These are phyloP conservation scores for Melanostigma gelatinosum DNA, from an alignment of 2,113 vertebrate species.

Conservation along the genomic window DNA sequence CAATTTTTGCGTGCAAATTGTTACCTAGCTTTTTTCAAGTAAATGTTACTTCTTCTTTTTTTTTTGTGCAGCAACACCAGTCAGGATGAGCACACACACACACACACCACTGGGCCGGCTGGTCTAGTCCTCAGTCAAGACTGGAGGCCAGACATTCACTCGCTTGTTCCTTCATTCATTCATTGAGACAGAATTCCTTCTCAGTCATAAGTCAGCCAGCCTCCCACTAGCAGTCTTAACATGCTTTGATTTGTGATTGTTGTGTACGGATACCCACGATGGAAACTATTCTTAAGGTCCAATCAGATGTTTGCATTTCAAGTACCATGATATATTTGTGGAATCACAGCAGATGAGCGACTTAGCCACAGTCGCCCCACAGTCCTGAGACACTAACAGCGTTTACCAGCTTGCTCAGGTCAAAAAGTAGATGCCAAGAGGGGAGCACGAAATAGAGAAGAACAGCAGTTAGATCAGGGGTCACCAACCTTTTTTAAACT, in stretches of 20 bases:
- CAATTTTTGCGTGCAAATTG: too few species aligned
- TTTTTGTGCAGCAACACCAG: slow-evolving; percentile 10
- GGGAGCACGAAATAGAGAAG: too few species aligned
- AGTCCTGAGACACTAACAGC: too few species aligned
- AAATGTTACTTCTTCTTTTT: too few species aligned
- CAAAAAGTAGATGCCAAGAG: too few species aligned
- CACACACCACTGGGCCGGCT: slow-evolving; percentile 2
- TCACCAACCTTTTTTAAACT: too few species aligned
- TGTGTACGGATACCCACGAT: neutral
- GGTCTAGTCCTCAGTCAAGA: neutral
- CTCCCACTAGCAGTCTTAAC: neutral
- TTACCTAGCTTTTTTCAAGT: too few species aligned
- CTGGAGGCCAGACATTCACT: neutral
- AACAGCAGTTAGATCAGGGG: too few species aligned
- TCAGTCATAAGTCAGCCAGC: slow-evolving; percentile 15
- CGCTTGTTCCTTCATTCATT: slow-evolving; percentile 12
- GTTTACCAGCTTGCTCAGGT: too few species aligned
- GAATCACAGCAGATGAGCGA: too few species aligned
- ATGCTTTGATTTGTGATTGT: too few species aligned
- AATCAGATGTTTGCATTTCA: neutral
- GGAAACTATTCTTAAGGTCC: neutral
- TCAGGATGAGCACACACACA: slow-evolving; percentile 12
- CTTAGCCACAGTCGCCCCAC: too few species aligned
- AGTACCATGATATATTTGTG: neutral
- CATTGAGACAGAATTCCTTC: slow-evolving; percentile 15